These are phyloP conservation scores for Falco peregrinus DNA, from an alignment of 2,797 vertebrate species.

Conservation along the genomic window DNA sequence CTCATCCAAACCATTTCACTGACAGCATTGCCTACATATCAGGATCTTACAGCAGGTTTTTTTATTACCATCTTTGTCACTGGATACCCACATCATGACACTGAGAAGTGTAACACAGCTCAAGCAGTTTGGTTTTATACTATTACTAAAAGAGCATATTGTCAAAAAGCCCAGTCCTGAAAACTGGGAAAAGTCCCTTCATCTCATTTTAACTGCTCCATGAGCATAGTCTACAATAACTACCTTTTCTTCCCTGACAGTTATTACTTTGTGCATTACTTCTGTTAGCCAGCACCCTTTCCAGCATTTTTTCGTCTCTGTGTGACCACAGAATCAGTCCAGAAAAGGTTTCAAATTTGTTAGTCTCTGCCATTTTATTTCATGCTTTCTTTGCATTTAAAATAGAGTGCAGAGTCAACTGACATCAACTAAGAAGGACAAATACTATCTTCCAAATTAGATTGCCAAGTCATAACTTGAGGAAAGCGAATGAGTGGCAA, in stretches of 20 bases:
- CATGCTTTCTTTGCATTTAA: background rate
- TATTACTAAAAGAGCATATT: background rate
- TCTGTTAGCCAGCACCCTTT: background rate
- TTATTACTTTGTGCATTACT: background rate
- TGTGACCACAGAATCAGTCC: background rate
- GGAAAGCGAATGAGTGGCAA: background rate
- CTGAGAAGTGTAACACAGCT: background rate
- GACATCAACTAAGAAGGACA: background rate
- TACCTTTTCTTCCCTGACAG: background rate
- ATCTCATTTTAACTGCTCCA: background rate
- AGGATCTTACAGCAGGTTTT: background rate
- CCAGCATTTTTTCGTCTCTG: background rate
- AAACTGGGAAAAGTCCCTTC: background rate
- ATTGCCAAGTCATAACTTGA: background rate
- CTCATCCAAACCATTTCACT: background rate
- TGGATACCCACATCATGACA: background rate
- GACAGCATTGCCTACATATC: background rate
- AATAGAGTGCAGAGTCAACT: background rate
- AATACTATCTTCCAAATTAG: background rate
- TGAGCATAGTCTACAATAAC: background rate
- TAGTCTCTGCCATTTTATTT: background rate
- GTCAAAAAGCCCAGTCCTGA: background rate
- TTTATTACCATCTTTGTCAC: background rate
- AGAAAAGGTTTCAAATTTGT: background rate
- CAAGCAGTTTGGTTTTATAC: background rate